Evolutionary conservation across 2,888 invertebrate genomes (phyloP).

Genomic region (Panorpa germanica): DNA sequence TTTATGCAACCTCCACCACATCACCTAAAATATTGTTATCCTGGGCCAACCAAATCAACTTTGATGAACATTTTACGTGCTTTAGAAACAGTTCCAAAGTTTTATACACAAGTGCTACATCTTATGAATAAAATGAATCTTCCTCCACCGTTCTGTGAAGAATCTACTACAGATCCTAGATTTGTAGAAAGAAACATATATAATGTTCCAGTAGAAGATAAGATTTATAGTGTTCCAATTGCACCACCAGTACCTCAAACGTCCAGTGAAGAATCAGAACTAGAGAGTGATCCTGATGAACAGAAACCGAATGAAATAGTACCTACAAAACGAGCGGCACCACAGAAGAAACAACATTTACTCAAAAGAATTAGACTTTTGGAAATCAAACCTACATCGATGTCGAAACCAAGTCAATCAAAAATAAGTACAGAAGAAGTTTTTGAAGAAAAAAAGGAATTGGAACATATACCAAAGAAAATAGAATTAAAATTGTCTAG

Average conservation of each 20-base stretch:
- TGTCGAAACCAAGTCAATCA: too few species aligned
- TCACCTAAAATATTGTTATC: slow-evolving; percentile 63
- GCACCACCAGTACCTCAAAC: slow-evolving; percentile 1
- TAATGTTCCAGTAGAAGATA: slow-evolving; percentile 17
- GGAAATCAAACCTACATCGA: too few species aligned
- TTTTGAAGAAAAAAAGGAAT: too few species aligned
- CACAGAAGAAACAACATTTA: too few species aligned
- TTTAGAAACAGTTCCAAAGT: slow-evolving; percentile 53
- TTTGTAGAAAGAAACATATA: neutral
- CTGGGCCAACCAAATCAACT: slow-evolving; percentile 49
- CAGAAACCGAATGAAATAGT: too few species aligned
- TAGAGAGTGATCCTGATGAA: slow-evolving; percentile 41
- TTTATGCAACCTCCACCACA: slow-evolving; percentile 60
- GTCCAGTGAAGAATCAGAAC: slow-evolving; percentile 36
- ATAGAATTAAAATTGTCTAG: too few species aligned
- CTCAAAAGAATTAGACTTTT: too few species aligned
- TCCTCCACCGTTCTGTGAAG: slow-evolving; percentile 58
- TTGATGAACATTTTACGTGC: slow-evolving; percentile 61
- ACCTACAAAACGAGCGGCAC: too few species aligned
- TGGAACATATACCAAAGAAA: too few species aligned
- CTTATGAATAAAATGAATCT: slow-evolving; percentile 92
- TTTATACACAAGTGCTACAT: slow-evolving; percentile 74
- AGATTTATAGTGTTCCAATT: slow-evolving; percentile 14
- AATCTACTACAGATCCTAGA: slow-evolving; percentile 2
- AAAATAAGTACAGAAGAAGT: too few species aligned